Conservation (phyloP, 2,888 invertebrate species). For the Apamea anceps region DNA sequence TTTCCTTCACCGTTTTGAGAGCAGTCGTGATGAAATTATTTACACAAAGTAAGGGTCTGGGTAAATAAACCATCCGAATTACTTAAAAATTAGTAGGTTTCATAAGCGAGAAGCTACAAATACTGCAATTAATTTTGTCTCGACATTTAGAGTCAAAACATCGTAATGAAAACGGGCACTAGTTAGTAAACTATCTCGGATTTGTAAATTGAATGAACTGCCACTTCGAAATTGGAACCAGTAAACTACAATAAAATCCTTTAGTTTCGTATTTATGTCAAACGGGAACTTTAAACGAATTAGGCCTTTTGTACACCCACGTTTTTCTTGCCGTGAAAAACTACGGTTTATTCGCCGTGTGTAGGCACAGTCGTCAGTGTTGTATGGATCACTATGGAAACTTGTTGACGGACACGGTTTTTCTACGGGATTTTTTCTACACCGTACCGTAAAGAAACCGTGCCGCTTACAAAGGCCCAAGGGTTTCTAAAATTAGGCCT, state of each 20-base stretch:
- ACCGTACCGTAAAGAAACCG: too few relatives aligned
- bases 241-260: background rate
- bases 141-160: background rate
- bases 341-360: too few relatives aligned
- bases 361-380: too few relatives aligned
- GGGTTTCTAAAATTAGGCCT: too few relatives aligned
- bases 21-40: too few relatives aligned
- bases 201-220: slow-evolving; percentile 2
- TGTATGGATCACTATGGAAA: too few relatives aligned
- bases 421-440: too few relatives aligned
- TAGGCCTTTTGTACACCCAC: background rate
- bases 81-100: background rate
- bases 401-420: too few relatives aligned
- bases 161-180: slow-evolving; percentile 4
- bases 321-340: too few relatives aligned
- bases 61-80: background rate
- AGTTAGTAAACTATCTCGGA: background rate
- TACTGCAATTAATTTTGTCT: slow-evolving; percentile 9
- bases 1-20: too few relatives aligned
- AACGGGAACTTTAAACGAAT: background rate
- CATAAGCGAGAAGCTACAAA: background rate
- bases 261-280: background rate
- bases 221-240: background rate
- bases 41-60: too few relatives aligned
- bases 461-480: too few relatives aligned